These are phyloP conservation scores for Rhodinocichla rosea DNA, from an alignment of 2,113 vertebrate genomes.

Conservation along the genomic window DNA sequence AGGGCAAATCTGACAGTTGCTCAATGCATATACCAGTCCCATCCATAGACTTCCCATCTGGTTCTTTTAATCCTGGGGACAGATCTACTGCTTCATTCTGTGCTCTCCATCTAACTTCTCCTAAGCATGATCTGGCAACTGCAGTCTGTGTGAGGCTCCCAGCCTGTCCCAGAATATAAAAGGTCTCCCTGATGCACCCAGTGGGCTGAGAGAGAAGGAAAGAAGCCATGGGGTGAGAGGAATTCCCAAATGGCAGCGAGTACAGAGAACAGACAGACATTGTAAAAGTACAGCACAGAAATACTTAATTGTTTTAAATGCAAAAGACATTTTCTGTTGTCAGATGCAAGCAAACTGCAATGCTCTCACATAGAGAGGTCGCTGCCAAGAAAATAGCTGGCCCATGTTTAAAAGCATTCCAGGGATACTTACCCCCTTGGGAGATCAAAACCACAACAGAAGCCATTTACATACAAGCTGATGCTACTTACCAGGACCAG, in stretches of 20 bases:
- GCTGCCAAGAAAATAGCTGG: conserved; percentile 33
- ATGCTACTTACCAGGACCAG: neutral
- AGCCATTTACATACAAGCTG: neutral
- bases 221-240: neutral
- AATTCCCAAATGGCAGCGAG: conserved; percentile 29
- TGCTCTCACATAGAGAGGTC: neutral
- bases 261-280: conserved; percentile 6
- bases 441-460: conserved; percentile 1
- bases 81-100: neutral
- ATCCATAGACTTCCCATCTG: neutral
- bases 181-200: neutral
- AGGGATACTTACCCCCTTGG: conserved; percentile 18
- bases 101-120: neutral
- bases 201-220: neutral
- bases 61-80: neutral
- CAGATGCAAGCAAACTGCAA: neutral
- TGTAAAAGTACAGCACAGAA: conserved; percentile 34
- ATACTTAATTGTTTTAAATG: conserved; percentile 15
- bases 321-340: conserved; percentile 18
- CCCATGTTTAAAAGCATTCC: conserved; percentile 50
- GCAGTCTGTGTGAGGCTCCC: neutral
- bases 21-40: neutral
- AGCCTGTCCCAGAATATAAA: neutral
- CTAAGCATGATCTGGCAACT: neutral
- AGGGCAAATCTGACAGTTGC: neutral